Conservation (phyloP, 2,113 vertebrate genomes). For the Gnathonemus echidnorhynchus region DNA sequence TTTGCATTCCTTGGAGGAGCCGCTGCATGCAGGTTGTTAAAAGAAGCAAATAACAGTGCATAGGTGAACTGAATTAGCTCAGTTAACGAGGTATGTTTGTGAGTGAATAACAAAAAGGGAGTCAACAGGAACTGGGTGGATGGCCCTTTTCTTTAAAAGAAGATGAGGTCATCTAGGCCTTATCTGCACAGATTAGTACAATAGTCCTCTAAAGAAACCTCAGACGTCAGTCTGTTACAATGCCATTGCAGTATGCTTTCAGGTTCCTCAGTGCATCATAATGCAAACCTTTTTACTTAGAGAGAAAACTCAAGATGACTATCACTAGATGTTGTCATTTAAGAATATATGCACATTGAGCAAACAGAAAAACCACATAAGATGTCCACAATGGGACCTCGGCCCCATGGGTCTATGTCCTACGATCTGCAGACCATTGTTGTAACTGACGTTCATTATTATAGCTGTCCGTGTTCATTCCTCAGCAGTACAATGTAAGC, state of each 20-base stretch:
- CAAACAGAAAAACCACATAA: neutral
- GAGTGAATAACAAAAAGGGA: neutral
- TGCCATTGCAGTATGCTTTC: neutral
- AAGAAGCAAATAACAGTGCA: neutral
- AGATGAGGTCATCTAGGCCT: neutral
- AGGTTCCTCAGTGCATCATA: neutral
- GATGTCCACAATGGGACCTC: neutral
- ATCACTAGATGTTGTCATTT: neutral
- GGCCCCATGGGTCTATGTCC: neutral
- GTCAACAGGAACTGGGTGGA: neutral
- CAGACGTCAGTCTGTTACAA: neutral
- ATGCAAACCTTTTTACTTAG: neutral
- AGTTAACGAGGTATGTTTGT: neutral
- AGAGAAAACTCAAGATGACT: neutral
- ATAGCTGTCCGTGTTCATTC: neutral
- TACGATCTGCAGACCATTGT: neutral
- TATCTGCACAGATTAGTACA: neutral
- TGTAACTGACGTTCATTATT: neutral
- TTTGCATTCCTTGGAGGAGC: neutral
- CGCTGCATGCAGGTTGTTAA: neutral
- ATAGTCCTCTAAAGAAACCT: neutral
- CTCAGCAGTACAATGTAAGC: neutral
- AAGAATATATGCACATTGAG: neutral
- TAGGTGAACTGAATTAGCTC: neutral
- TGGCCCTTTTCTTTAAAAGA: neutral